Base-by-base conservation (phyloP, 1,140 invertebrate species). In the Orius laevigatus region DNA sequence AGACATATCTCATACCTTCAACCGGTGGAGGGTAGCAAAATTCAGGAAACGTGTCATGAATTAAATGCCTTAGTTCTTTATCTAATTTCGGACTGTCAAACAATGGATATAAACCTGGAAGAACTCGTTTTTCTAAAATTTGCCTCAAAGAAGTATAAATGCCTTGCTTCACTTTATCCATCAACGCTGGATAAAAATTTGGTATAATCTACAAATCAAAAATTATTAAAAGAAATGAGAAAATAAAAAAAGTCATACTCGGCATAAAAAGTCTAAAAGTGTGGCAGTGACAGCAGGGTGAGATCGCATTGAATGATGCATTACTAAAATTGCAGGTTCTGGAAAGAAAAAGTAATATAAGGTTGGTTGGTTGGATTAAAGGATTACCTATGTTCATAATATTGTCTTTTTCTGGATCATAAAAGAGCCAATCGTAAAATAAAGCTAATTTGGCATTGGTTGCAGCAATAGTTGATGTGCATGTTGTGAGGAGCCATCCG, bases 351-450 rank as follows among this genome's bases (percentile, higher is more conserved):
- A 4, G n/a, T 19, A 6, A 33, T 3, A 14, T 25, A 25, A 33
- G 4, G n/a, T 3, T 12, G 4, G 43, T 25, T 2, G 20, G 25
- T 4, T 42, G 25, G 8, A 4, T 25, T 25, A 4, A 4, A 25
- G 25, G n/a, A n/a, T 64, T 62, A 75, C 73, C 74, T 59, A 97
- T 94, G 63, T 96, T 95, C 93, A 97, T 98, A 53, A 98, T 98
- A 62, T 93, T 97, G 65, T 97, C 93, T 65, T 88, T 89, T 46
- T 88, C 82, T 20, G 85, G 77, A 61, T 97, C 91, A 66, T 89
- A 97, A 63, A 95, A 90, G 4, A 96, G 68, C 93, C 93, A 98
- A 68, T 98, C 93, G 66, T 94, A 97, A 65, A 98, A 97, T 9
- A 97, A 66, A 6, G 92, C 89, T 35, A 97, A 65, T 69, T 97